Evolutionary conservation across 2,113 vertebrate species (phyloP).

Genomic region (Entelurus aequoreus): DNA sequence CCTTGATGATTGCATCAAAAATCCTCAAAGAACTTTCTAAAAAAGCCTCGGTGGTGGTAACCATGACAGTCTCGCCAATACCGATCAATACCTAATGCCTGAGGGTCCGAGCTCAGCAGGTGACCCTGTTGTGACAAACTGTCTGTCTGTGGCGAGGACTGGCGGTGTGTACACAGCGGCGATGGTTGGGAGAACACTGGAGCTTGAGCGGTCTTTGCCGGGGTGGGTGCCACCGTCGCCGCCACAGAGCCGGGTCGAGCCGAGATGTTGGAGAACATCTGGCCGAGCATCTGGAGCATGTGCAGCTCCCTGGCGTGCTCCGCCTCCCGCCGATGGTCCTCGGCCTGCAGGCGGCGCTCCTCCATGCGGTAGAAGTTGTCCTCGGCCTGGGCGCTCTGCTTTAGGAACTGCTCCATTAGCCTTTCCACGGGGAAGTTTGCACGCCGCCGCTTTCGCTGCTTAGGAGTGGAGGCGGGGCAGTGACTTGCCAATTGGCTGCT

Average conservation of each 20-base stretch:
- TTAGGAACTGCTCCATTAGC: constrained; percentile 86
- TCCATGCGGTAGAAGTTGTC: constrained; percentile 83
- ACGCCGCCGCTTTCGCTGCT: constrained; percentile 76
- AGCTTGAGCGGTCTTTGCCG: constrained; percentile 44
- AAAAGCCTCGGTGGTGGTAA: too few relatives aligned
- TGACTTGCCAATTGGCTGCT: constrained; percentile 48
- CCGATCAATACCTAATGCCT: constrained; percentile 74
- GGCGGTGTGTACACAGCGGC: constrained; percentile 18
- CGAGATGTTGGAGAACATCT: constrained; percentile 82
- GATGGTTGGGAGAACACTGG: constrained; percentile 35
- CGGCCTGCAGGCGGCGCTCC: constrained; percentile 81
- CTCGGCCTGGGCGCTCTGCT: constrained; percentile 82
- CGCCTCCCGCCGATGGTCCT: constrained; percentile 80
- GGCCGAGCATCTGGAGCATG: constrained; percentile 88
- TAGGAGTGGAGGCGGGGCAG: constrained; percentile 64
- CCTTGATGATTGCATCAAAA: too few relatives aligned
- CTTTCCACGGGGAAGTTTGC: constrained; percentile 80
- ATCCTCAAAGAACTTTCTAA: too few relatives aligned
- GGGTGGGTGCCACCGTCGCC: constrained; percentile 29
- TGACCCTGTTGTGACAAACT: constrained; percentile 56
- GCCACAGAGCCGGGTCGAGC: constrained; percentile 45
- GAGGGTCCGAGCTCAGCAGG: constrained; percentile 60
- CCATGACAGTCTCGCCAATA: too few relatives aligned
- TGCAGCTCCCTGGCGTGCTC: constrained; percentile 84
- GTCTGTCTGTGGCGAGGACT: constrained; percentile 39